Evolutionary conservation across 2,113 vertebrate genomes (phyloP).

Genomic region (Struthidea cinerea): DNA sequence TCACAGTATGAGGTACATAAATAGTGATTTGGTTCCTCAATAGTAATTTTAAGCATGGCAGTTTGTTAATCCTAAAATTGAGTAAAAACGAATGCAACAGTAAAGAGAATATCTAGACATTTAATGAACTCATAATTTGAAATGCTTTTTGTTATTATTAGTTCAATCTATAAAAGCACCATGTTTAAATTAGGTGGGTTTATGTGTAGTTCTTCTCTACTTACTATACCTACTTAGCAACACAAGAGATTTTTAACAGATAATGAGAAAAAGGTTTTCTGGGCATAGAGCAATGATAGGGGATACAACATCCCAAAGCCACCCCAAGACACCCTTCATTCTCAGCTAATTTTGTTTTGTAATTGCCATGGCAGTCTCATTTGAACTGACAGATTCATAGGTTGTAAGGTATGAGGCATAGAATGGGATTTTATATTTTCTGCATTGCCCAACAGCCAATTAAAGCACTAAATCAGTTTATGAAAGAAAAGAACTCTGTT

Average conservation of each 20-base stretch:
- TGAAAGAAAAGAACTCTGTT: background rate
- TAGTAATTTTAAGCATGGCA: background rate
- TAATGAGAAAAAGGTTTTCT: background rate
- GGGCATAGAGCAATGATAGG: no score
- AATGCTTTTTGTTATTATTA: background rate
- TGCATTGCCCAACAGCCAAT: background rate
- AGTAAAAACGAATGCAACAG: background rate
- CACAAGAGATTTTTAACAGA: background rate
- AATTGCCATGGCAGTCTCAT: accelerated
- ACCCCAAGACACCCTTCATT: no score
- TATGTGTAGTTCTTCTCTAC: background rate
- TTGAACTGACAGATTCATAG: background rate
- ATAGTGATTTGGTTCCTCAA: background rate
- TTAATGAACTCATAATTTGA: background rate
- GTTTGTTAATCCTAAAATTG: background rate
- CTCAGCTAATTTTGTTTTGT: background rate
- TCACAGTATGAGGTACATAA: background rate
- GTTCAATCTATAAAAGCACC: background rate
- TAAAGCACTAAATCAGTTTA: background rate
- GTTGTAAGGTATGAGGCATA: background rate
- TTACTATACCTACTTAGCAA: background rate
- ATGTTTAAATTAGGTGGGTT: background rate
- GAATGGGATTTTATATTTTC: background rate
- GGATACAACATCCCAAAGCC: no score
- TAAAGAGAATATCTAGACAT: background rate